Base-by-base conservation (phyloP, 2,113 vertebrate genomes). In the Atlantisia rogersi region DNA sequence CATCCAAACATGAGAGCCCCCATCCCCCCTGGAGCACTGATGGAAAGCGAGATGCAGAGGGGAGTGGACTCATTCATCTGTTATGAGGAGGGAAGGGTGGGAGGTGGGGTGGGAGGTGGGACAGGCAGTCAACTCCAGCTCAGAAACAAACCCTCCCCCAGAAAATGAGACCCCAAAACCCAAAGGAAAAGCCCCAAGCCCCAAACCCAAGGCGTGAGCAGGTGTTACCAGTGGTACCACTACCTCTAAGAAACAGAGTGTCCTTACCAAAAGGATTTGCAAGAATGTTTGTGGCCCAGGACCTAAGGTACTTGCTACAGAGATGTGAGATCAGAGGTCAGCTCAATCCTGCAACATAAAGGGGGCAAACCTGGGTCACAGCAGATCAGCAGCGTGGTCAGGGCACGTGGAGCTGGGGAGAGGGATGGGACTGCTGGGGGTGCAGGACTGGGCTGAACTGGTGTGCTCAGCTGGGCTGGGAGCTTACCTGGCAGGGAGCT, bases 341-440 rank as follows among this genome's bases (percentile, higher is more conserved):
- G 98, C 97, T 98, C 98, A 98, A 98, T 98, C 98, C 98, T 98
- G 98, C 97, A 98, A 98, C 95, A 98, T 93, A 98, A 98, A 98
- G 93, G 98, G 95, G 98, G 97, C 97, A 97, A 92, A 97, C 59
- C 77, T 75, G 86, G 95, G 97, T 98, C 98, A 98, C 90, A 84
- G 95, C 89, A 78, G 82, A 67, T 92, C 76, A 56, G 95, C 92
- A 82, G 78, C 16, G 29, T 2, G 31, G 68, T 59, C 4, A 0
- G 86, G 78, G 62, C 11, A 10, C 31, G 1, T 22, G 79, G 86
- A 70, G 12, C 9, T 5, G 2, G 78, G 76, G 60, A 20, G 6
- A 64, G 67, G 95, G 81, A 58, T 52, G 56, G 77, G 81, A 59
- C 64, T 67, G 91, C 31, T 5, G 18, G 46, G 70, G 88, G 68